Evolutionary conservation across 2,113 vertebrate species (phyloP).

Genomic region (Stercorarius parasiticus): DNA sequence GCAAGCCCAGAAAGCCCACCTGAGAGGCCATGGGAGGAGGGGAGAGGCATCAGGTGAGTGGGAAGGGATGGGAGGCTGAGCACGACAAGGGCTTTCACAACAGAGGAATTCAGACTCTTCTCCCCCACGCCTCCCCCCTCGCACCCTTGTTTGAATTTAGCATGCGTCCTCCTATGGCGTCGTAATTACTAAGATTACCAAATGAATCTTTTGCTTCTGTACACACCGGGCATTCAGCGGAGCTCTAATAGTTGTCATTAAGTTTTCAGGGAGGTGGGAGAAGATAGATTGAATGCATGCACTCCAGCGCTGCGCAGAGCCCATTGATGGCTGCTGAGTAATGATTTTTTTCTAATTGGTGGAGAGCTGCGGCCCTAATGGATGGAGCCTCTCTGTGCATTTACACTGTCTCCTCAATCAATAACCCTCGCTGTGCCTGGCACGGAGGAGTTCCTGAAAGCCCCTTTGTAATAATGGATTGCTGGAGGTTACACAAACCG

Average conservation of each 20-base stretch:
- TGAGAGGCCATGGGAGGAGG: background rate
- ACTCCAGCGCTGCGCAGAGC: conserved; percentile 74
- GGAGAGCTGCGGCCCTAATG: conserved; percentile 83
- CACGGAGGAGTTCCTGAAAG: conserved; percentile 77
- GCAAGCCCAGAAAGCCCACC: background rate
- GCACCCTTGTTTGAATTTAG: conserved; percentile 56
- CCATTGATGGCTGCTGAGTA: conserved; percentile 83
- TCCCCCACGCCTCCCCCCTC: background rate
- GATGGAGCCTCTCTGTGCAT: conserved; percentile 80
- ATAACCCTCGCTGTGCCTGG: conserved; percentile 78
- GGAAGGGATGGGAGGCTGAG: background rate
- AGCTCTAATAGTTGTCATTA: conserved; percentile 86
- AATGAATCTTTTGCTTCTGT: conserved; percentile 82
- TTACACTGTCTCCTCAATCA: conserved; percentile 82
- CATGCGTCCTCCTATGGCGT: conserved; percentile 69
- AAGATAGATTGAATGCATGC: conserved; percentile 74
- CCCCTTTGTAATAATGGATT: conserved; percentile 80
- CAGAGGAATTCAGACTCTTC: conserved; percentile 39
- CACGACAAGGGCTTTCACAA: background rate
- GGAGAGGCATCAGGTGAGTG: conserved; percentile 1
- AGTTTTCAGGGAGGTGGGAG: conserved; percentile 73
- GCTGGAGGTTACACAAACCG: conserved; percentile 71
- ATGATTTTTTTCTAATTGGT: conserved; percentile 87
- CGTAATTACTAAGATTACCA: conserved; percentile 80
- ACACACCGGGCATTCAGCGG: conserved; percentile 79